Evolutionary conservation across 2,888 invertebrate species (phyloP).

Genomic region (Ecliptopera silaceata): DNA sequence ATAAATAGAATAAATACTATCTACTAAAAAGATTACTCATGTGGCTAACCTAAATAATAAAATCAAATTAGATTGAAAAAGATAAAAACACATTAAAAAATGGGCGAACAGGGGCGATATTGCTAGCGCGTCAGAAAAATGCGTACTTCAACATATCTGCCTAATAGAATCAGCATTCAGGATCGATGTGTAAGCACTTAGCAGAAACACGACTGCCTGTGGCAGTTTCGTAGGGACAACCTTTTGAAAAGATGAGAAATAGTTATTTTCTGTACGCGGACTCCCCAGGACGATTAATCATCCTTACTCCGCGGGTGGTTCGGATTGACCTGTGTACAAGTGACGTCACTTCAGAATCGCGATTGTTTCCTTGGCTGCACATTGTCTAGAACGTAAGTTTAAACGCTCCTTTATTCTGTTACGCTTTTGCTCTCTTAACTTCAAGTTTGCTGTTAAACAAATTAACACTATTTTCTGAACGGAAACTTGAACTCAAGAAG

Average conservation of each 20-base stretch:
- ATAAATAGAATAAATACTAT: no score
- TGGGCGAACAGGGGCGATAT: background rate
- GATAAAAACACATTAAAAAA: background rate
- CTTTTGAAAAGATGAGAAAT: slow-evolving; percentile 77
- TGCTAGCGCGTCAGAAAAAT: slow-evolving; percentile 27
- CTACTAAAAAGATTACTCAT: no score
- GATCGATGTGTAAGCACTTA: slow-evolving; percentile 65
- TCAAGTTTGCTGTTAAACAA: slow-evolving; percentile 12
- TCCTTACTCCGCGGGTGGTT: slow-evolving; percentile 63
- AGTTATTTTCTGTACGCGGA: slow-evolving; percentile 70
- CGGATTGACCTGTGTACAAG: slow-evolving; percentile 68
- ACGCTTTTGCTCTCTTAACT: slow-evolving; percentile 18
- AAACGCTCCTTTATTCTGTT: slow-evolving; percentile 15
- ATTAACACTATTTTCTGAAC: background rate
- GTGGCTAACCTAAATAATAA: no score
- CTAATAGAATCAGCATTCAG: slow-evolving; percentile 51
- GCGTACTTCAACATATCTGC: slow-evolving; percentile 37
- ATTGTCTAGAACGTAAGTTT: slow-evolving; percentile 26
- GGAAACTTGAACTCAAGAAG: no score
- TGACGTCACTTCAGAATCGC: slow-evolving; percentile 50
- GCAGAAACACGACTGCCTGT: slow-evolving; percentile 60
- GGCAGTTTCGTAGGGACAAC: slow-evolving; percentile 67
- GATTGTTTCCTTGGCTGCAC: slow-evolving; percentile 42
- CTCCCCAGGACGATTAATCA: slow-evolving; percentile 73
- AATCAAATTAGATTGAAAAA: background rate